phyloP scores from a whole-genome alignment of 2,888 invertebrate species.

The Meiosimyza platycephala region DNA sequence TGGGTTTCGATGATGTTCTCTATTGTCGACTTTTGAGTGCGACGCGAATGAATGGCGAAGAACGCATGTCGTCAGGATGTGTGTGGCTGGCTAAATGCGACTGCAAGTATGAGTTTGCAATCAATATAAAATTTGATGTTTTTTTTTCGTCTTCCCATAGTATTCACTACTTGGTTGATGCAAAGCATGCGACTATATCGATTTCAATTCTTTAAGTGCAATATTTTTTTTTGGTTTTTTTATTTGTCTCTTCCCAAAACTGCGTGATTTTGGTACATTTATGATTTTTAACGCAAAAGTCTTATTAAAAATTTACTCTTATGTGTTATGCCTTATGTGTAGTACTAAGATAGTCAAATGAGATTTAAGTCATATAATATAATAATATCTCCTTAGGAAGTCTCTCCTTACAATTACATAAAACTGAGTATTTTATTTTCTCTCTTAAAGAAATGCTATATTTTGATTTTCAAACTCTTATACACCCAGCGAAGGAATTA shows the following conservation, averaged over 20 bases:
- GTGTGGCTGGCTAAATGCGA: constrained; percentile 24
- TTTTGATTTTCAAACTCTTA: too few relatives aligned
- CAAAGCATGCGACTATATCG: constrained; percentile 11
- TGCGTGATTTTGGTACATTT: constrained; percentile 10
- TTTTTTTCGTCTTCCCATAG: background rate
- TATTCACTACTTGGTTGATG: background rate
- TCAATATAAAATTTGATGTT: background rate
- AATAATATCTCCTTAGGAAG: too few relatives aligned
- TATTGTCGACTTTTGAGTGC: constrained; percentile 58
- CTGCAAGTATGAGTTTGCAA: background rate
- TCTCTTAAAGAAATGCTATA: too few relatives aligned
- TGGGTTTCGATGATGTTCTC: constrained; percentile 64
- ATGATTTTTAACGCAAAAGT: constrained; percentile 23
- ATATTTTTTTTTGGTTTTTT: background rate
- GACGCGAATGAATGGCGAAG: background rate
- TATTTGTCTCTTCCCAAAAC: background rate
- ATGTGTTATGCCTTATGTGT: too few relatives aligned
- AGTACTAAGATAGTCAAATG: too few relatives aligned
- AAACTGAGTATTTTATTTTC: too few relatives aligned
- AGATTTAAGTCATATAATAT: too few relatives aligned
- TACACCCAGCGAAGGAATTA: too few relatives aligned
- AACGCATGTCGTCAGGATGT: constrained; percentile 20
- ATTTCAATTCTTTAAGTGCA: constrained; percentile 10
- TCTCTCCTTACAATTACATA: too few relatives aligned
- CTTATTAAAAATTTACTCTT: background rate